Evolutionary conservation across 2,113 vertebrate species (phyloP).

Genomic region (Gavia stellata): DNA sequence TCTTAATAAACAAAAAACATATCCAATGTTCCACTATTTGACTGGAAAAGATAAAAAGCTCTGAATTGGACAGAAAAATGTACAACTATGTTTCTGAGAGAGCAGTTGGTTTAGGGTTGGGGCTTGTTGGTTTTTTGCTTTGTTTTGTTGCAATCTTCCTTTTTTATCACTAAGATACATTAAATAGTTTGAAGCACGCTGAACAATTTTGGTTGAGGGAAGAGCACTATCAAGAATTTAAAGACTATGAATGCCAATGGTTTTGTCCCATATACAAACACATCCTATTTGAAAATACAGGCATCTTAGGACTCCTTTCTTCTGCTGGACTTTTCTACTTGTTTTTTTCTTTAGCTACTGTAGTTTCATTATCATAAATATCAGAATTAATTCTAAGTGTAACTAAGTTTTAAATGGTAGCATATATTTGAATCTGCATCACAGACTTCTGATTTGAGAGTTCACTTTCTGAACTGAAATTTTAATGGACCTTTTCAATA

Average conservation of each 20-base stretch:
- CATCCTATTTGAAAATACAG: background rate
- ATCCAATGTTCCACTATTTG: background rate
- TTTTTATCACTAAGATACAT: background rate
- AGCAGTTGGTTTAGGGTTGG: background rate
- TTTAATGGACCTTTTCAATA: background rate
- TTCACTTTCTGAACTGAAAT: background rate
- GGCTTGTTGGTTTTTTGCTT: background rate
- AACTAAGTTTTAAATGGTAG: background rate
- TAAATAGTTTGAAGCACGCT: background rate
- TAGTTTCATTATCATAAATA: background rate
- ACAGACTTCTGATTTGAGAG: background rate
- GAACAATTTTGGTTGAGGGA: background rate
- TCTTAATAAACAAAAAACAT: background rate
- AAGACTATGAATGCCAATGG: background rate
- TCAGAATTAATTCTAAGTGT: background rate
- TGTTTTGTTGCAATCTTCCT: background rate
- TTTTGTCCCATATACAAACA: background rate
- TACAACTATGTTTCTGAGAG: background rate
- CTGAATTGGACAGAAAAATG: background rate
- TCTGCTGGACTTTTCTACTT: background rate
- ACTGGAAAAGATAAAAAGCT: background rate
- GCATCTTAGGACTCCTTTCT: background rate
- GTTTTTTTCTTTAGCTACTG: background rate
- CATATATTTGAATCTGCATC: background rate
- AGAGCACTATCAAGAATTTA: background rate